These are phyloP conservation scores for Cryptophagus acutangulus DNA, from an alignment of 2,888 invertebrate genomes.

Conservation along the genomic window DNA sequence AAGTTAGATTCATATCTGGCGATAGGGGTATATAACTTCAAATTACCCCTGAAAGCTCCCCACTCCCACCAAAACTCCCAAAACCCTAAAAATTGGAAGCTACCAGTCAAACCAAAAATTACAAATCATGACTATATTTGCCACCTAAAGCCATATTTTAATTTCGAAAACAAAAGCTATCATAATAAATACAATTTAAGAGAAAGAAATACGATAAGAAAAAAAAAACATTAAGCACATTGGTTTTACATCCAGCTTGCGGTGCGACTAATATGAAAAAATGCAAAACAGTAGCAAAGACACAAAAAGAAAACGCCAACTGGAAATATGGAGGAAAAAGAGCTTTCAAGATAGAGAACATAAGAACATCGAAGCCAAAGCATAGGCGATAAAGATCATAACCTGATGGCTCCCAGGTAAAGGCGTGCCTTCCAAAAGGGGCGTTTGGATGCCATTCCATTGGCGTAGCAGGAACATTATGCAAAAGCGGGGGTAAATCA, in stretches of 20 bases:
- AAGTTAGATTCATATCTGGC: too few species aligned
- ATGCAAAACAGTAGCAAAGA: constrained; percentile 20
- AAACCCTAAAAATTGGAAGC: constrained; percentile 2
- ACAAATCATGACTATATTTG: too few species aligned
- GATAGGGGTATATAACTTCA: background rate
- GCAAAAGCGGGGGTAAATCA: constrained; percentile 37
- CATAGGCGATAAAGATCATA: constrained; percentile 45
- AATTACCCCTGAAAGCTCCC: constrained; percentile 4
- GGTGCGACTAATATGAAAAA: constrained; percentile 31
- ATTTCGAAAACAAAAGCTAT: background rate
- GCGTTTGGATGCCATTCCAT: constrained; percentile 33
- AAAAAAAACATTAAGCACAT: constrained; percentile 9
- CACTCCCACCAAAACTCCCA: background rate
- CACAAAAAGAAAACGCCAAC: background rate
- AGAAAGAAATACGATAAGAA: background rate
- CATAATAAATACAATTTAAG: too few species aligned
- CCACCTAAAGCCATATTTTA: background rate
- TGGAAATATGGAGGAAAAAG: constrained; percentile 9
- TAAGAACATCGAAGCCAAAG: constrained; percentile 29
- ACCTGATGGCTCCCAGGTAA: constrained; percentile 48
- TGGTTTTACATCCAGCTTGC: constrained; percentile 23
- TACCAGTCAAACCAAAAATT: too few species aligned
- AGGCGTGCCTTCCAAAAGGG: constrained; percentile 35
- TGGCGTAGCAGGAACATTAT: constrained; percentile 29
- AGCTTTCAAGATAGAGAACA: constrained; percentile 17